A percentile compares a stretch with the other conserved stretches of the same genome.
Evolutionary conservation across 2,797 vertebrate genomes (phyloP).

Genomic region (Neosilurus hyrtlii): DNA sequence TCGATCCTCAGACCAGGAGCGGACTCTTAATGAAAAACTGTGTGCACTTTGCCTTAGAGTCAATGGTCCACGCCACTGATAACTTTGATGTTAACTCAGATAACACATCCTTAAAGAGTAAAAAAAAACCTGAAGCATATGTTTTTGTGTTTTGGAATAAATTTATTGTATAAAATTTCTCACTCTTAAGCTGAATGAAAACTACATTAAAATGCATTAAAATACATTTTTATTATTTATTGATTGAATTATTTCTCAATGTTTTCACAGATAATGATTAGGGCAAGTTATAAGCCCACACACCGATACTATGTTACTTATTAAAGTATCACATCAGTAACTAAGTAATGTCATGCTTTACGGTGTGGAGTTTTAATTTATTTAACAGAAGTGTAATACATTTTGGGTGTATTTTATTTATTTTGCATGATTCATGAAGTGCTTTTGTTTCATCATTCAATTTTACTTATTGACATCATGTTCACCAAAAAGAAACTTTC

Average conservation of each 20-base stretch:
- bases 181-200: not conserved
- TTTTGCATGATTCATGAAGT: not conserved
- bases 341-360: not conserved
- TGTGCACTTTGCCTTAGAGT: conserved; percentile 24
- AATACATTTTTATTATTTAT: too few species aligned
- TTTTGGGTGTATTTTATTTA: not conserved
- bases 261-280: not conserved
- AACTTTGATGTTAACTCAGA: not conserved
- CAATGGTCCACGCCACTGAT: not conserved
- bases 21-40: not conserved
- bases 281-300: not conserved
- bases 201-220: not conserved
- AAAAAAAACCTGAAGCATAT: not conserved
- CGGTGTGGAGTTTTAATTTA: not conserved
- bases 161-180: too few species aligned
- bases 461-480: not conserved
- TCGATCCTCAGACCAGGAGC: not conserved
- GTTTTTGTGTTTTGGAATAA: not conserved
- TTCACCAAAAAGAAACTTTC: too few species aligned
- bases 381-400: not conserved
- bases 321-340: not conserved
- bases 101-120: not conserved
- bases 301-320: not conserved
- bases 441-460: not conserved
- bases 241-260: not conserved